These are phyloP conservation scores for Periphyllus acericola DNA, from an alignment of 2,888 invertebrate genomes.

Conservation along the genomic window DNA sequence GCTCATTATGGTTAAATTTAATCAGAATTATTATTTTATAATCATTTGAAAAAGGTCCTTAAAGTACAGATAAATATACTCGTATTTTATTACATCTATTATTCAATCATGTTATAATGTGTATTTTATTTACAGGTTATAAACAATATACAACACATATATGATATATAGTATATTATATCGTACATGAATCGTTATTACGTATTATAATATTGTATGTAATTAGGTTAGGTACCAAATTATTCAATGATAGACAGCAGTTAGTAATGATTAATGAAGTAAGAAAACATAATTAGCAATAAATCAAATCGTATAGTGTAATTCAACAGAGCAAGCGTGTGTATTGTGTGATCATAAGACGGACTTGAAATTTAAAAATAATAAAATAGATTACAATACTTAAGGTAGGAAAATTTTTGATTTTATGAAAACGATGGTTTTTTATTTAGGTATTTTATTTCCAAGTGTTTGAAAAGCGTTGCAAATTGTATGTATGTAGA, in stretches of 20 bases:
- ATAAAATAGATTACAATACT: too few relatives aligned
- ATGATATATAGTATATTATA: too few relatives aligned
- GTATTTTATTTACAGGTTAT: background rate
- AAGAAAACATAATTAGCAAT: too few relatives aligned
- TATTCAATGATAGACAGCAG: too few relatives aligned
- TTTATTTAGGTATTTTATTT: background rate
- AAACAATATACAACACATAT: background rate
- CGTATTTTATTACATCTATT: background rate
- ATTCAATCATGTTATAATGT: background rate
- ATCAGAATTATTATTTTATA: background rate
- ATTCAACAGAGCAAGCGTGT: background rate
- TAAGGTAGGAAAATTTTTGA: too few relatives aligned
- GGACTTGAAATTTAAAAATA: too few relatives aligned
- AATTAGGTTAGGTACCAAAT: background rate
- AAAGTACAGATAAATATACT: background rate
- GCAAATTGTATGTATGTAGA: background rate
- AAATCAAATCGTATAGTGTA: too few relatives aligned
- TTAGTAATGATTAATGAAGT: too few relatives aligned
- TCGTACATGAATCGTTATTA: background rate
- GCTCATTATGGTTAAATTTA: background rate
- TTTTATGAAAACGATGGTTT: background rate
- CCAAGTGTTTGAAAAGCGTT: background rate
- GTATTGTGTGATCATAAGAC: background rate
- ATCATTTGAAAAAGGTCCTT: background rate
- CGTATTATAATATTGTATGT: background rate